Evolutionary conservation across 2,888 invertebrate species (phyloP), one percentile per base, ranked within the genome.

Genomic region (Rugalucina vietnamica): DNA sequence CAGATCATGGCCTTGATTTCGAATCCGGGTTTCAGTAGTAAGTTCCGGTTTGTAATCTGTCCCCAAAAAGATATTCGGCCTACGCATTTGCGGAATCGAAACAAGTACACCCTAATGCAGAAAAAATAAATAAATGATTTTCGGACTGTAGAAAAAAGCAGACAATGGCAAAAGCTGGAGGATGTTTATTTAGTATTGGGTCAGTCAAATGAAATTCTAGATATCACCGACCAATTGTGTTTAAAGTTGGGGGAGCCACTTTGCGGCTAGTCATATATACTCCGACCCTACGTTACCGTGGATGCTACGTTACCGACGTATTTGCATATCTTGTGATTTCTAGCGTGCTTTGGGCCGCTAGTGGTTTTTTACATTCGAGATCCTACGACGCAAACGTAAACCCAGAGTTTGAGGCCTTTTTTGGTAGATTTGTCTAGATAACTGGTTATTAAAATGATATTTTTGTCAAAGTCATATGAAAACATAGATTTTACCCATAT

Each of bases 171-270:
- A 89, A 88, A 70, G 89, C 88, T 49, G 88, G 89, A 1, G 82
- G 87, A 14, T 91, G 90, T 76, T 70, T 88, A 34, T 91, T 91
- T 74, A 81, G 85, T 43, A 86, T 91, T 29, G 90, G 89, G 90
- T 89, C 84, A 69, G 76, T 12, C 60, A 27, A 3, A 12, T 27
- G 8, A 60, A 50, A 18, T 43, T 8, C 8, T 8, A 43, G 43
- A 18, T 43, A 43, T 43, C 10, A 18, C 43, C 8, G 43, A 43
- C 43, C 43, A 43, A 18, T 8, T 43, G 43, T 18, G 18, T 18
- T 18, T 43, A 43, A 8, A 43, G 10, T 43, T 18, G 10, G 10
- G 18, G 10, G 10, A 8, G 10, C 8, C 43, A 43, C 18, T 8
- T 8, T 8, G 8, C 43, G 8, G 43, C 8, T 43, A 18, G 8